These are phyloP conservation scores for Venusia cambrica DNA, from an alignment of 2,888 invertebrate species.

Conservation along the genomic window DNA sequence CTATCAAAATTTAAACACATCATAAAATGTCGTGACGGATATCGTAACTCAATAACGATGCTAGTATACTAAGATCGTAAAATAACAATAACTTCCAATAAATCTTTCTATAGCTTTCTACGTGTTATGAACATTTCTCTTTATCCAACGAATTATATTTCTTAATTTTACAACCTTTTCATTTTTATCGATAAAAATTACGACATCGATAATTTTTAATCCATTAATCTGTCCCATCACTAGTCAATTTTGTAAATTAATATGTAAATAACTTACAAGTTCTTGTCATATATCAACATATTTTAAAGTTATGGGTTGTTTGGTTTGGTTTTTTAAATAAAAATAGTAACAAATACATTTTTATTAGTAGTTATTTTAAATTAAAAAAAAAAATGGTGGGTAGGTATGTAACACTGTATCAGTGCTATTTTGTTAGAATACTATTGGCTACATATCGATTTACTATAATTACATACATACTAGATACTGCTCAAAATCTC, in stretches of 20 bases:
- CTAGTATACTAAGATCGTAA: conserved; percentile 22
- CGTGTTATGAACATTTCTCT: conserved; percentile 23
- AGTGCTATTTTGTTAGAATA: no score
- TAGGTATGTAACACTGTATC: no score
- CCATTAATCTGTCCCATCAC: conserved; percentile 19
- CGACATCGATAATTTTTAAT: conserved; percentile 18
- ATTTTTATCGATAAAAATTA: conserved; percentile 15
- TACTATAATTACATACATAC: no score
- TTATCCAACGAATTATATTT: conserved; percentile 17
- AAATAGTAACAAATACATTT: conserved; percentile 1
- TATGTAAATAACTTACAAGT: conserved; percentile 6
- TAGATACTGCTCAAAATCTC: no score
- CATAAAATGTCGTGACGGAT: conserved; percentile 25
- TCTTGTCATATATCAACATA: conserved; percentile 6
- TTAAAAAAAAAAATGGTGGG: no score
- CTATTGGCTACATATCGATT: no score
- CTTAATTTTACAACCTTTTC: conserved; percentile 19
- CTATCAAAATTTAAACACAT: conserved; percentile 21
- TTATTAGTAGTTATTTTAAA: no score
- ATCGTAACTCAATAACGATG: no score
- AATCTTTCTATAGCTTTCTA: conserved; percentile 19
- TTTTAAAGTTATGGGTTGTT: conserved; percentile 12
- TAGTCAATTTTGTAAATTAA: conserved; percentile 9
- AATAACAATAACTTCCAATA: conserved; percentile 21
- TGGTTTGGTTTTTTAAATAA: conserved; percentile 4